These are phyloP conservation scores for Diadumene lineata DNA, from an alignment of 92 coral and sea anemone genomes.

Conservation along the genomic window DNA sequence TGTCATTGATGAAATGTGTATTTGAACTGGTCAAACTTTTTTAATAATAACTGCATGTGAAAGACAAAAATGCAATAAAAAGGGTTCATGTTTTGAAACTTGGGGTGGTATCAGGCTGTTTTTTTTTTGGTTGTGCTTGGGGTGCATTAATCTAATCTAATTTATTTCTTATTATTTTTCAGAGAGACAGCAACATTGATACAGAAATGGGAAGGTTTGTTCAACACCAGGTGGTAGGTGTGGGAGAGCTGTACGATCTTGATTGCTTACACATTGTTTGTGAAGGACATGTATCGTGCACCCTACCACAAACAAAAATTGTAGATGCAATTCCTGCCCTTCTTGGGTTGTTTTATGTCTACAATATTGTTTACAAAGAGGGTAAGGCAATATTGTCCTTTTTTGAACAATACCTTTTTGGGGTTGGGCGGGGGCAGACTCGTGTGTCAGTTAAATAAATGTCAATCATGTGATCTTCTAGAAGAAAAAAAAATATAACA, in stretches of 20 bases:
- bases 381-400: constrained; percentile 7
- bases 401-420: constrained; percentile 22
- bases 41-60: no score
- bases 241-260: constrained; percentile 23
- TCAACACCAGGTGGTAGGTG: constrained; percentile 31
- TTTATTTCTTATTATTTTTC: no score
- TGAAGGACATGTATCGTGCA: constrained; percentile 14
- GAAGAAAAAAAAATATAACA: no score
- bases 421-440: constrained; percentile 8
- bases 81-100: no score
- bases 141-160: neutral
- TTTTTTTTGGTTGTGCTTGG: no score
- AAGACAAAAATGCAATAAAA: no score
- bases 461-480: no score
- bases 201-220: neutral
- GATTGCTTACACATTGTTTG: constrained; percentile 24
- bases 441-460: constrained; percentile 11
- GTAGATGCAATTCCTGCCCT: constrained; percentile 31
- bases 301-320: constrained; percentile 16
- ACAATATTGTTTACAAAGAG: constrained; percentile 27
- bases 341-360: constrained; percentile 39
- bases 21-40: no score
- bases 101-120: no score
- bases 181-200: constrained; percentile 18
- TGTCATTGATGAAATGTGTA: no score